Conservation (phyloP, 2,797 vertebrate genomes). For the Philypnodon macrostomus region DNA sequence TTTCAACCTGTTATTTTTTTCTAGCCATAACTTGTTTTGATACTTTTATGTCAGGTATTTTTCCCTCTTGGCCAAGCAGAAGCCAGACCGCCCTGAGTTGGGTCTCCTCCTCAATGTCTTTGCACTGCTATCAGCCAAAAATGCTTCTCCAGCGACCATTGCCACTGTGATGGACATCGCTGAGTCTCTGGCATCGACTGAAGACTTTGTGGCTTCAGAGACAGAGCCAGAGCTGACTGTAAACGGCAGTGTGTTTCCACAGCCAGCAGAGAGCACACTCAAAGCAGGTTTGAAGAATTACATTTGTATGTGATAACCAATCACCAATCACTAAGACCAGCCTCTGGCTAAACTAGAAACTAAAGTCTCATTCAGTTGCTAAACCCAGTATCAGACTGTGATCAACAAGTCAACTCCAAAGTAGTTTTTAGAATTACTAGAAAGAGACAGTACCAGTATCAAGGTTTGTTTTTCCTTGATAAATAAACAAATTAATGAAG, state of each 20-base stretch:
- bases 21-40: not conserved
- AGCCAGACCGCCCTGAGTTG: conserved; percentile 77
- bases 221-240: conserved; percentile 68
- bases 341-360: too few relatives aligned
- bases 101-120: conserved; percentile 88
- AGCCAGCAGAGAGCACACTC: conserved; percentile 50
- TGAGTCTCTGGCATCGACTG: conserved; percentile 82
- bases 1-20: not conserved
- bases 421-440: too few relatives aligned
- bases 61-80: conserved; percentile 88
- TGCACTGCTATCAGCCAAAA: conserved; percentile 86
- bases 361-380: too few relatives aligned
- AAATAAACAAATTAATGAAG: too few relatives aligned
- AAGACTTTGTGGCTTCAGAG: conserved; percentile 83
- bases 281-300: conserved; percentile 70
- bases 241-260: conserved; percentile 69
- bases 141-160: conserved; percentile 77
- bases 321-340: too few relatives aligned
- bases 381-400: too few relatives aligned
- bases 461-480: too few relatives aligned
- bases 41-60: conserved; percentile 79
- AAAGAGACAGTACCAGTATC: too few relatives aligned
- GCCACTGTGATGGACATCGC: conserved; percentile 86
- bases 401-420: too few relatives aligned
- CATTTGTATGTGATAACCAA: not conserved